Conservation (phyloP, 2,113 vertebrate genomes). For the Cromileptes altivelis region DNA sequence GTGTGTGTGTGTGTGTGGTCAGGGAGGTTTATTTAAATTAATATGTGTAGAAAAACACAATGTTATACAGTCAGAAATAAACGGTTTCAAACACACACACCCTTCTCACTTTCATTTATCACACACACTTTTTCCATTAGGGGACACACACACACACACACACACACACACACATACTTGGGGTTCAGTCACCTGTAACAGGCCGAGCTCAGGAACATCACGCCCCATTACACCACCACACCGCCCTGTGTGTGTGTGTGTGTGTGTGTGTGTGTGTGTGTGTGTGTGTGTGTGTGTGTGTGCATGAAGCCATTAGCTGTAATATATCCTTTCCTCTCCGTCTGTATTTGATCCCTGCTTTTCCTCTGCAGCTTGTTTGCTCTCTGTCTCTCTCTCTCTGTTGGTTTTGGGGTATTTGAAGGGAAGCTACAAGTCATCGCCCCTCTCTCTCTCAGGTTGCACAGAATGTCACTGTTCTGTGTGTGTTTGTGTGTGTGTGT, state of each 20-base stretch:
- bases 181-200: conserved; percentile 80
- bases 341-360: conserved; percentile 74
- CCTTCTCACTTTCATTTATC: conserved; percentile 11
- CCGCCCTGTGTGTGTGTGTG: conserved; percentile 36
- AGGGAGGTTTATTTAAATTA: neutral
- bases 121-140: conserved; percentile 32
- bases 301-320: conserved; percentile 78
- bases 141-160: conserved; percentile 35
- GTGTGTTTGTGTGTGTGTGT: conserved; percentile 10
- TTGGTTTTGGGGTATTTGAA: conserved; percentile 63
- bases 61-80: neutral
- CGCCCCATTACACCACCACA: conserved; percentile 76
- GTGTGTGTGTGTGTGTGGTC: neutral
- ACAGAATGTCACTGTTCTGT: conserved; percentile 30
- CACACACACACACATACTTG: conserved; percentile 67
- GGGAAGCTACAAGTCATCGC: conserved; percentile 73
- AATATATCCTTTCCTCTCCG: conserved; percentile 81
- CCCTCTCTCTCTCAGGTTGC: conserved; percentile 45
- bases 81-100: neutral
- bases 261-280: conserved; percentile 35
- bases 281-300: conserved; percentile 36
- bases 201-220: conserved; percentile 72
- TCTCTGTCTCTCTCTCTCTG: conserved; percentile 30
- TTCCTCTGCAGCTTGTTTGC: conserved; percentile 55
- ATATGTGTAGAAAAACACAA: neutral